phyloP scores from a whole-genome alignment of 2,797 vertebrate genomes.

The Gobio occitaniae region DNA sequence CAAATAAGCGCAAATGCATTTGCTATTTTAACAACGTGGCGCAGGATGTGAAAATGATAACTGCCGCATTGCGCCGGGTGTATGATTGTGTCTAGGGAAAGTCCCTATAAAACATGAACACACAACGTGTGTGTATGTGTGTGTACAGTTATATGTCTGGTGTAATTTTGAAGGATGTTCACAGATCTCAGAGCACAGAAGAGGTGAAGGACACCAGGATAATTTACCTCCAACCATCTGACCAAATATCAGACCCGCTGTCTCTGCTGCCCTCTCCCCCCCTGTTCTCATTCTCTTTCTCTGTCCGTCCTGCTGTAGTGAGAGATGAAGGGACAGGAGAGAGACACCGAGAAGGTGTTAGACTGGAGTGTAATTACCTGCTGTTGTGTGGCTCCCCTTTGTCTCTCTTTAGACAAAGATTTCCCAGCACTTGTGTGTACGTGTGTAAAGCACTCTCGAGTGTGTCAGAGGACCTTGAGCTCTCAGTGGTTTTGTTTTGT shows the following conservation, averaged over 20 bases:
- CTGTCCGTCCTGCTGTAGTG: conserved; percentile 18
- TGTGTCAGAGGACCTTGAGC: conserved; percentile 14
- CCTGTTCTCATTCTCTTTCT: conserved; percentile 2
- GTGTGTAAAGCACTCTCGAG: conserved; percentile 7
- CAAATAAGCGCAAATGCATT: no score
- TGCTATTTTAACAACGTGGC: no score
- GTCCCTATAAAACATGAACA: no score
- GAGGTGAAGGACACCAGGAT: conserved; percentile 36
- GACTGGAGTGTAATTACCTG: conserved; percentile 57
- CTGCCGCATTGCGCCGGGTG: no score
- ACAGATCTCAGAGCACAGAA: conserved; percentile 1
- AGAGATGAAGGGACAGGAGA: conserved; percentile 5
- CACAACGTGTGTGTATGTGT: neutral
- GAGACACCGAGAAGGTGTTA: conserved; percentile 42
- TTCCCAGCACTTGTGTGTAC: conserved; percentile 32
- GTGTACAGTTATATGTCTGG: neutral
- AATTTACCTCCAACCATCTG: conserved; percentile 41
- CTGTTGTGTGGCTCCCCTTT: conserved; percentile 43
- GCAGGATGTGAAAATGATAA: no score
- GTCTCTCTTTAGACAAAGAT: conserved; percentile 36
- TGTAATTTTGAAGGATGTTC: conserved; percentile 14
- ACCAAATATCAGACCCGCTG: conserved; percentile 34
- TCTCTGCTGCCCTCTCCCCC: conserved; percentile 2
- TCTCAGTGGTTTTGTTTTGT: conserved; percentile 9
- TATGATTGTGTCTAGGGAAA: no score